Conservation (phyloP, 1,140 invertebrate genomes). For the Calephelis virginiensis region DNA sequence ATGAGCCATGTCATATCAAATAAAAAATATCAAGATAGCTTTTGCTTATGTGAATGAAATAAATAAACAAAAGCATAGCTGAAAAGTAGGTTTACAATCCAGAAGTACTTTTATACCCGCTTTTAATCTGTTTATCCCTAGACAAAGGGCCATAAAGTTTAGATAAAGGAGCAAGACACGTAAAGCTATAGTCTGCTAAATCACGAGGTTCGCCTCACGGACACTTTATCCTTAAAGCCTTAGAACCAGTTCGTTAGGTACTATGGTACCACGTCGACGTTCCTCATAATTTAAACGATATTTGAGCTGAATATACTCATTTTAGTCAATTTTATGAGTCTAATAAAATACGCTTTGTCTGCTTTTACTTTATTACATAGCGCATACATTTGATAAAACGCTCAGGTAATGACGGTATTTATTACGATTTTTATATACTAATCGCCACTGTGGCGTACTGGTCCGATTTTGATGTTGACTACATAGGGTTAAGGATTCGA, state of each 20-base stretch:
- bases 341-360: no score
- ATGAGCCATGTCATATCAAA: no score
- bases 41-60: no score
- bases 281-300: slow-evolving; percentile 4
- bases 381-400: no score
- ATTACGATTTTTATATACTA: no score
- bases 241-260: slow-evolving; percentile 54
- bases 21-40: no score
- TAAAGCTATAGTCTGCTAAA: slow-evolving; percentile 39
- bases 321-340: background rate
- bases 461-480: no score
- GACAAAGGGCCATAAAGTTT: slow-evolving; percentile 35
- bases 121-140: slow-evolving; percentile 7
- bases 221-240: slow-evolving; percentile 32
- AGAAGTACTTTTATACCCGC: slow-evolving; percentile 2
- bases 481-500: no score
- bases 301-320: slow-evolving; percentile 1
- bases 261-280: slow-evolving; percentile 31
- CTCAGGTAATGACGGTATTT: background rate
- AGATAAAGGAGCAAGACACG: slow-evolving; percentile 21
- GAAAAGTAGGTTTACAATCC: background rate
- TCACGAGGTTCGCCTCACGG: slow-evolving; percentile 33
- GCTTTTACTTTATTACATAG: no score
- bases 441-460: no score
- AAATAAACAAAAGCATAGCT: no score